These are phyloP conservation scores for Macropis europaea DNA, from an alignment of 2,888 invertebrate species.

Conservation along the genomic window DNA sequence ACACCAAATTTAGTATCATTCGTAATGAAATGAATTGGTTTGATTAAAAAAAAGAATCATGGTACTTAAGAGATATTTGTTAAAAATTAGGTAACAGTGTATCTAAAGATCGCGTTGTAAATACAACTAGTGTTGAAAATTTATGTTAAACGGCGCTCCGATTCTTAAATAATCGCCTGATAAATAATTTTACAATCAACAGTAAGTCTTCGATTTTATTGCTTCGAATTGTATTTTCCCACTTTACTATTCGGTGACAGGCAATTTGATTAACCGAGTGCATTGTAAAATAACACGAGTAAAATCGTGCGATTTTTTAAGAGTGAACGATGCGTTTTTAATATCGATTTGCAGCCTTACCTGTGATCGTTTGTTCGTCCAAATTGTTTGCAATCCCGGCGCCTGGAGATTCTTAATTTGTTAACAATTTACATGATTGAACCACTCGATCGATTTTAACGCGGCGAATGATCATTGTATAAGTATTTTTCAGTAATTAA, in stretches of 20 bases:
- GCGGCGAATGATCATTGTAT: no score
- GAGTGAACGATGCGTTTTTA: neutral
- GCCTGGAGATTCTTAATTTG: conserved; percentile 11
- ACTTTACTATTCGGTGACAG: no score
- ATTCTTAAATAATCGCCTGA: neutral
- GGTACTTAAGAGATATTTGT: conserved; percentile 1
- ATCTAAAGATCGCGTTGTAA: no score
- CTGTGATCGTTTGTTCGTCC: conserved; percentile 38
- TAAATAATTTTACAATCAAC: no score
- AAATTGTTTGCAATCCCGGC: conserved; percentile 7
- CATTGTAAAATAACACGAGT: no score
- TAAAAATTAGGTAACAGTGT: neutral
- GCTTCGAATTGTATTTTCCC: no score
- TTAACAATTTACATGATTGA: neutral
- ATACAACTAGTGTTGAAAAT: neutral
- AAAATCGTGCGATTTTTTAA: neutral
- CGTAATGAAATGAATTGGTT: no score
- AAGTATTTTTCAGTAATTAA: no score
- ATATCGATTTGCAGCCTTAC: conserved; percentile 2
- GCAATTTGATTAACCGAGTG: no score
- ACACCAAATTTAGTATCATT: no score
- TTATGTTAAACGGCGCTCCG: neutral
- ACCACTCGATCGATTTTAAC: conserved; percentile 3
- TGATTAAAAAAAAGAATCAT: neutral
- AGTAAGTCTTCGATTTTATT: neutral